These are phyloP conservation scores for Acropternis orthonyx DNA, from an alignment of 2,797 vertebrate species.

Conservation along the genomic window DNA sequence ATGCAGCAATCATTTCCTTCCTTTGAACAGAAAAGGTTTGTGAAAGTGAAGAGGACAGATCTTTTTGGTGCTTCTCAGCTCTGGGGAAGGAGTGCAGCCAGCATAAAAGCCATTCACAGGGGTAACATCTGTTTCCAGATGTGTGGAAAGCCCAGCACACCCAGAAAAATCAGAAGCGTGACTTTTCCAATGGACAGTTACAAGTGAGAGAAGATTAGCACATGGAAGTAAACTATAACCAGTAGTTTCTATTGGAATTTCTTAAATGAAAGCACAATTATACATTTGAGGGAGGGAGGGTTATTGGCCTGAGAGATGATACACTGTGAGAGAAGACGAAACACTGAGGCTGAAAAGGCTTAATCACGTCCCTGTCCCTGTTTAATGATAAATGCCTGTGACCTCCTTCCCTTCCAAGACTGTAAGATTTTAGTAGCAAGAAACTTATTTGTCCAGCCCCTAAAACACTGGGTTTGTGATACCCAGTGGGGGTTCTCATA, in stretches of 20 bases:
- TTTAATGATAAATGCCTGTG: neutral
- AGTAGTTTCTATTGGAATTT: neutral
- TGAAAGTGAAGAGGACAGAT: neutral
- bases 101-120: neutral
- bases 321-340: fast-evolving
- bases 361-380: neutral
- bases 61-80: neutral
- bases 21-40: neutral
- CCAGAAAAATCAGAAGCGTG: neutral
- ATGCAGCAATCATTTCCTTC: neutral
- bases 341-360: neutral
- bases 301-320: neutral
- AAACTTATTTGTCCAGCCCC: neutral
- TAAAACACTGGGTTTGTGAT: neutral
- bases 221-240: neutral
- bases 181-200: neutral
- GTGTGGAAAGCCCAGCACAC: neutral
- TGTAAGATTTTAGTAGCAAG: neutral
- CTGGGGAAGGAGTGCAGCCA: neutral
- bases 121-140: neutral
- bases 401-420: neutral
- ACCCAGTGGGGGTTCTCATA: neutral
- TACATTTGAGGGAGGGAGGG: neutral
- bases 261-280: neutral
- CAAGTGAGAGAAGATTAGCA: neutral